Evolutionary conservation across 2,113 vertebrate genomes (phyloP).

Genomic region (Sebastes fasciatus): DNA sequence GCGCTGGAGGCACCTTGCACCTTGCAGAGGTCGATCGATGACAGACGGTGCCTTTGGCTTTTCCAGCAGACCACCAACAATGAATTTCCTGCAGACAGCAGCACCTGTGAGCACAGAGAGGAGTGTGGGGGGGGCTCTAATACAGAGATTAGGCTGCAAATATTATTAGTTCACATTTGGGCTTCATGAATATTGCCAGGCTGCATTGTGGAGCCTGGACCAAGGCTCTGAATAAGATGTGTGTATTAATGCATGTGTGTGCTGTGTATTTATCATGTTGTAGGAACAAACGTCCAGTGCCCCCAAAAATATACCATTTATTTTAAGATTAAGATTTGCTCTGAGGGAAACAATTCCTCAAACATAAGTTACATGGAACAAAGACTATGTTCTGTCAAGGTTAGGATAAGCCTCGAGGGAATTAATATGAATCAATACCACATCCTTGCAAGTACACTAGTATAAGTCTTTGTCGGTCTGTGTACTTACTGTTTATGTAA

Average conservation of each 20-base stretch:
- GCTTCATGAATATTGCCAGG: background rate
- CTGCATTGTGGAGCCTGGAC: background rate
- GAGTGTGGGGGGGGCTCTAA: background rate
- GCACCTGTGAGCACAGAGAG: slow-evolving; percentile 8
- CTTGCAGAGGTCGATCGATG: slow-evolving; percentile 25
- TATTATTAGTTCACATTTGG: background rate
- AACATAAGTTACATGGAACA: background rate
- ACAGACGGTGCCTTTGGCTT: slow-evolving; percentile 26
- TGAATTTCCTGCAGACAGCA: slow-evolving; percentile 2
- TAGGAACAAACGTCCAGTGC: background rate
- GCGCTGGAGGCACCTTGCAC: background rate
- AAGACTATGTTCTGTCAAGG: background rate
- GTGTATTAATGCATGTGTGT: background rate
- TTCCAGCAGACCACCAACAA: slow-evolving; percentile 39
- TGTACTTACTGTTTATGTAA: background rate
- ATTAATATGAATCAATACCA: background rate
- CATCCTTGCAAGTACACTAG: background rate
- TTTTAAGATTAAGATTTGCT: background rate
- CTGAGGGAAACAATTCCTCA: background rate
- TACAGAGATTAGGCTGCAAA: background rate
- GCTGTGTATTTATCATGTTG: background rate
- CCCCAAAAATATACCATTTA: background rate
- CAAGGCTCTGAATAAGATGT: background rate
- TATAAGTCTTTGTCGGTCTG: background rate
- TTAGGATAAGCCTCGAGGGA: background rate